Percentiles rank a stretch among this genome's conserved stretches.
phyloP scores from a whole-genome alignment of 2,113 vertebrate species.

The Pelecanus crispus region DNA sequence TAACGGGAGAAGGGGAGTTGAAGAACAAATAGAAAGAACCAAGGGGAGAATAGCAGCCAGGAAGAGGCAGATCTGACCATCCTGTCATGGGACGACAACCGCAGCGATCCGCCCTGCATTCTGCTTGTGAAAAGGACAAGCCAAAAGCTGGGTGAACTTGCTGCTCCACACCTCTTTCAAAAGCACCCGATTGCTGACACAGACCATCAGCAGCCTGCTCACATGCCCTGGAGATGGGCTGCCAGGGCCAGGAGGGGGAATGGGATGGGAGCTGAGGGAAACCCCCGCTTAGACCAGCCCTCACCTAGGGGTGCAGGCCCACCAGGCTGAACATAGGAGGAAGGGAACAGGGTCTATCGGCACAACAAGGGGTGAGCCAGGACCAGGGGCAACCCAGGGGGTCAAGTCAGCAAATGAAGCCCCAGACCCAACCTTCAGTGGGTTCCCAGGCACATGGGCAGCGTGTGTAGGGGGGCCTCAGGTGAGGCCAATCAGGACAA shows the following conservation, averaged over 20 bases:
- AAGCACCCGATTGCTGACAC: background rate
- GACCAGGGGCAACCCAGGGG: background rate
- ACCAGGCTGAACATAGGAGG: accelerated
- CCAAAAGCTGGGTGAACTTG: background rate
- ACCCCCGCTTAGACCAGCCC: too few relatives aligned
- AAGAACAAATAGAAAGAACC: background rate
- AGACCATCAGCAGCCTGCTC: background rate
- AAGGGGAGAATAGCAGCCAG: background rate
- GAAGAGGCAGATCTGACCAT: background rate
- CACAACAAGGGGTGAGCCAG: background rate
- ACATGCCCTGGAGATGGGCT: background rate
- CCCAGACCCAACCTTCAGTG: background rate
- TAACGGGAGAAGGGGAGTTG: background rate
- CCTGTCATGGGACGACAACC: accelerated
- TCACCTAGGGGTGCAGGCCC: background rate
- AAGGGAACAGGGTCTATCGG: background rate
- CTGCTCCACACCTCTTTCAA: background rate
- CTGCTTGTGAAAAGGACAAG: background rate
- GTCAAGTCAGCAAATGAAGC: background rate
- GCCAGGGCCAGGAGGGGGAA: background rate
- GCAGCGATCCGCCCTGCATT: accelerated
- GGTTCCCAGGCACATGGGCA: background rate
- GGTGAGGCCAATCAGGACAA: background rate
- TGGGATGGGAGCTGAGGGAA: background rate
- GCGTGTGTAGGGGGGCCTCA: background rate